Evolutionary conservation across 2,797 vertebrate species (phyloP).

Genomic region (Enteromius thamalakanensis): DNA sequence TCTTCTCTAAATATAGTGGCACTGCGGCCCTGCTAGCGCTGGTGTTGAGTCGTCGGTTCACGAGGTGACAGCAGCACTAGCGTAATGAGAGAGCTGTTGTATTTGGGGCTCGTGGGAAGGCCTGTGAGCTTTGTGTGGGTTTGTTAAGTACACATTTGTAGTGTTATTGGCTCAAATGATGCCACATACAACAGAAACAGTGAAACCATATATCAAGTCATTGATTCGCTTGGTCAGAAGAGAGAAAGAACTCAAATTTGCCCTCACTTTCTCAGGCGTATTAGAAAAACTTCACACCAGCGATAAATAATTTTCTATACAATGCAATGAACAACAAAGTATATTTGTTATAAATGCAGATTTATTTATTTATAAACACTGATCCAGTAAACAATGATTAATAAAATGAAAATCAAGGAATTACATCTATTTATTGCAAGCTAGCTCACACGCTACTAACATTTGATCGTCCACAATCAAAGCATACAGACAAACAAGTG

Average conservation of each 20-base stretch:
- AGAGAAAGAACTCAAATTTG: neutral
- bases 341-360: too few relatives aligned
- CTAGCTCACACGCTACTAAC: neutral
- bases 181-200: neutral
- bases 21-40: slow-evolving; percentile 58
- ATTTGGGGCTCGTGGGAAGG: slow-evolving; percentile 44
- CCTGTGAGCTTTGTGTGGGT: slow-evolving; percentile 51
- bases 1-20: slow-evolving; percentile 59
- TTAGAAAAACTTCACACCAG: too few relatives aligned
- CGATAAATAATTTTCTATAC: neutral
- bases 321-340: neutral
- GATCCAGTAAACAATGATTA: neutral
- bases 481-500: too few relatives aligned
- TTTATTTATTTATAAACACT: too few relatives aligned
- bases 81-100: slow-evolving; percentile 64
- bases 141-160: slow-evolving; percentile 52
- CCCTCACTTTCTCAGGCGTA: too few relatives aligned
- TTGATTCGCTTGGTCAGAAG: neutral
- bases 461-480: too few relatives aligned
- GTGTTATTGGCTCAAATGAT: slow-evolving; percentile 23
- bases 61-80: slow-evolving; percentile 52
- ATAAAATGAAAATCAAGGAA: neutral
- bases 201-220: neutral
- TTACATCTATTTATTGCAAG: neutral
- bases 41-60: slow-evolving; percentile 57